Evolutionary conservation across 2,888 invertebrate genomes (phyloP).

Genomic region (Drosophila affinis): DNA sequence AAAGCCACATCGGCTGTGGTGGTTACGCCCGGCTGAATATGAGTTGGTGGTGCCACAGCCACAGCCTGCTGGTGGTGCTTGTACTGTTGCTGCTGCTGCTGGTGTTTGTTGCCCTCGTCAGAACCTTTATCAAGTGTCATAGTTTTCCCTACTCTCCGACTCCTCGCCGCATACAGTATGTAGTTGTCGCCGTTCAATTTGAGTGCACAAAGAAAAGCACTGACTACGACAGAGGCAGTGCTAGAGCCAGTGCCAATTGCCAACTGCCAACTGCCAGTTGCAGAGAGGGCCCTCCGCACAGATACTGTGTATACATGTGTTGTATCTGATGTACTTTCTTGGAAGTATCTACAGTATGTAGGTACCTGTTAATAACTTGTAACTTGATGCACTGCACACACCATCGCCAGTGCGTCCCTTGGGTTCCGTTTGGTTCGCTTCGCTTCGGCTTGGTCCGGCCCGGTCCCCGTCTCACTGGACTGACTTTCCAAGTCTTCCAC

Average conservation of each 20-base stretch:
- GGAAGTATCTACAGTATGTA: constrained; percentile 28
- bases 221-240: constrained; percentile 5
- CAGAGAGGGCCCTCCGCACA: constrained; percentile 4
- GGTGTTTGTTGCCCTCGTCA: constrained; percentile 49
- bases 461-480: constrained; percentile 45
- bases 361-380: constrained; percentile 77
- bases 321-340: constrained; percentile 32
- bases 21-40: constrained; percentile 70
- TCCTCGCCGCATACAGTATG: neutral
- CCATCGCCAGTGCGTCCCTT: constrained; percentile 36
- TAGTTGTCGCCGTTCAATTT: constrained; percentile 74
- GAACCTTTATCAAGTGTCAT: constrained; percentile 79
- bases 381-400: constrained; percentile 62
- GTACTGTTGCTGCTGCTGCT: constrained; percentile 47
- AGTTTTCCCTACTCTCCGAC: constrained; percentile 25
- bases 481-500: constrained; percentile 50
- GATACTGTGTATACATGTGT: neutral
- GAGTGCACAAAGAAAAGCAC: constrained; percentile 78
- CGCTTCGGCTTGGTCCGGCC: neutral
- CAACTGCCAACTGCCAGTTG: too few relatives aligned
- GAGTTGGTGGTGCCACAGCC: constrained; percentile 17
- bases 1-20: constrained; percentile 30
- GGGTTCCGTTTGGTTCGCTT: constrained; percentile 21
- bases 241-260: too few relatives aligned
- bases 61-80: constrained; percentile 27